phyloP scores from a whole-genome alignment of 2,888 invertebrate genomes.

The Tenodera sinensis region DNA sequence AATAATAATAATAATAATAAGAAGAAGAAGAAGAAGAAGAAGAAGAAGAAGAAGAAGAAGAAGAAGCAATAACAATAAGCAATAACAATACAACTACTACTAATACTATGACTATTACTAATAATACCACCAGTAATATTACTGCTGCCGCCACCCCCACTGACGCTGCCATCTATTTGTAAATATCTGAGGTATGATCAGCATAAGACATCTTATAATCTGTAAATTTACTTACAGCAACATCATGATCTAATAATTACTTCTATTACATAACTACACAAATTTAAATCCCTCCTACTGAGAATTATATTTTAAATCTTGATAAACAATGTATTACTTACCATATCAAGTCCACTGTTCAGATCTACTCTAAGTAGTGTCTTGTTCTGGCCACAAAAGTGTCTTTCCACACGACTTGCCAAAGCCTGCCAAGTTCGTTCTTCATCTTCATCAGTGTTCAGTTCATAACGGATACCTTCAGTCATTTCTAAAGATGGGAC shows the following conservation, averaged over 20 bases:
- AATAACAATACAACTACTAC: no score
- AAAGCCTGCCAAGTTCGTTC: conserved; percentile 54
- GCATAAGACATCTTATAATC: no score
- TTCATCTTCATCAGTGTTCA: conserved; percentile 61
- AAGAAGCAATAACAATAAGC: no score
- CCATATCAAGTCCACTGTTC: conserved; percentile 59
- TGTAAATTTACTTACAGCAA: no score
- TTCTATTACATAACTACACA: neutral
- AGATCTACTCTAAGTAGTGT: conserved; percentile 62
- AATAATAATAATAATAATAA: no score
- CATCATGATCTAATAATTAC: neutral
- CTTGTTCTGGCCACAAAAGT: conserved; percentile 58
- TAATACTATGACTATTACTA: no score
- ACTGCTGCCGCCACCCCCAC: no score
- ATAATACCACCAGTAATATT: no score
- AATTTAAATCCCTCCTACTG: neutral
- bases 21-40: no score
- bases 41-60: no score
- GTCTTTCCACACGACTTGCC: conserved; percentile 55
- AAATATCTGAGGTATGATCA: no score
- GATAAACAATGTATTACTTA: conserved; percentile 52
- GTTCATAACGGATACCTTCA: conserved; percentile 52
- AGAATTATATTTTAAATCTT: neutral
- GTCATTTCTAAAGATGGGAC: conserved; percentile 41
- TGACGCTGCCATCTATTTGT: no score